Evolutionary conservation across 2,888 invertebrate species (phyloP), one percentile per base, ranked within the genome.

Genomic region (Ormyrus pomaceus): DNA sequence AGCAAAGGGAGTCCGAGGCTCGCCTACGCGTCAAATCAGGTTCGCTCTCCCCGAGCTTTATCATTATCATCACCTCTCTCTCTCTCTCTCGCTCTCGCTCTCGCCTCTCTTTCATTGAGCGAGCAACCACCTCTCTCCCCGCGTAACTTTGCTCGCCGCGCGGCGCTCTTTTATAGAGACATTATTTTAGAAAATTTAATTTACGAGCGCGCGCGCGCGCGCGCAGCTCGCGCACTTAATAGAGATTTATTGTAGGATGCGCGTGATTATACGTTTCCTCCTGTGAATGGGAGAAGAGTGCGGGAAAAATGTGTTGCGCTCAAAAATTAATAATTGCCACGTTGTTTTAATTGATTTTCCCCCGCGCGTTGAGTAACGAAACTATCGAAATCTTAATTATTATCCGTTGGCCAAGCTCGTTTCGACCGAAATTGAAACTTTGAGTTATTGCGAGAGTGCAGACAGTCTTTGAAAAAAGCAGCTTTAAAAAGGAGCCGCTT

Each of bases 1-100:
- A 34, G 34, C 34, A 34, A 34, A 34, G 34, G 0, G 34, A 34
- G 34, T 34, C 34, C 34, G 34, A 34, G 34, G 56, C 55, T 76
- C 90, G 90, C 90, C 90, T 90, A 90, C 89, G 90, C 89, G 86
- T 86, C 86, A 86, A 86, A 85, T 83, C 85, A 81, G 74, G 82
- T 83, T 83, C 79, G 83, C 86, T 86, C 86, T 83, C 85, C 85
- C 34, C 84, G 84, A 85, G 84, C 85, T 86, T 88, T 88, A 87
- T 88, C 88, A 88, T 88, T 88, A 88, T 82, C 83, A 83, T 83
- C 82, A 83, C 68, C 77, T 83, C 80, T 83, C 83, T 76, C 62
- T 80, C 58, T 66, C 77, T 81, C 79, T 68, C 78, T 58, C 78
- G 66, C 70, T 77, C 77, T 62, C 46, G 61, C 51, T 74, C 68